Conservation (phyloP, 2,113 vertebrate species). For the Nymphicus hollandicus region DNA sequence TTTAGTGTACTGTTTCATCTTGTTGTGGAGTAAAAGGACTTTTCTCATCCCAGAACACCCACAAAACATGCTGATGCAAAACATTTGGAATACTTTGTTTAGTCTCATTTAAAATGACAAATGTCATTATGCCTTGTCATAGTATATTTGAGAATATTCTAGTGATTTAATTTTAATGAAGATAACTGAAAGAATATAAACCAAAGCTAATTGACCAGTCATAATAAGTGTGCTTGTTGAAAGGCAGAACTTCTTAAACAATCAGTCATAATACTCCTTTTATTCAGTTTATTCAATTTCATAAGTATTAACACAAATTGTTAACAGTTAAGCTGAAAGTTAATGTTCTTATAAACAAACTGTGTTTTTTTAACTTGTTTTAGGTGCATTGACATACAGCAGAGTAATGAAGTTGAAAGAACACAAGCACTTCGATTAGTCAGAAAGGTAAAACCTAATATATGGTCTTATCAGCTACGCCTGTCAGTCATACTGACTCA, state of each 20-base stretch:
- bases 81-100: neutral
- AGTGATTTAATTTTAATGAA: neutral
- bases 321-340: neutral
- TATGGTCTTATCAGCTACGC: neutral
- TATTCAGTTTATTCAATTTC: neutral
- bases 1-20: neutral
- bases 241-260: neutral
- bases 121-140: neutral
- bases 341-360: neutral
- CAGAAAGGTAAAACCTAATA: conserved; percentile 84
- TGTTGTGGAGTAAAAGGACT: neutral
- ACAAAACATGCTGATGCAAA: neutral
- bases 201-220: neutral
- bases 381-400: conserved; percentile 99
- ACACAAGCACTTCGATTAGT: conserved; percentile 97
- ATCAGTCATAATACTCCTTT: neutral
- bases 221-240: neutral
- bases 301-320: neutral
- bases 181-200: neutral
- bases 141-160: neutral
- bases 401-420: conserved; percentile 98
- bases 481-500: neutral
- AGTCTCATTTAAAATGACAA: neutral
- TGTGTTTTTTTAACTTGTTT: conserved; percentile 1
- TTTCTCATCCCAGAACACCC: neutral